A percentile compares a stretch with the other conserved stretches of the same genome.
Conservation (phyloP, 2,797 vertebrate species). For the Bradypodion pumilum region DNA sequence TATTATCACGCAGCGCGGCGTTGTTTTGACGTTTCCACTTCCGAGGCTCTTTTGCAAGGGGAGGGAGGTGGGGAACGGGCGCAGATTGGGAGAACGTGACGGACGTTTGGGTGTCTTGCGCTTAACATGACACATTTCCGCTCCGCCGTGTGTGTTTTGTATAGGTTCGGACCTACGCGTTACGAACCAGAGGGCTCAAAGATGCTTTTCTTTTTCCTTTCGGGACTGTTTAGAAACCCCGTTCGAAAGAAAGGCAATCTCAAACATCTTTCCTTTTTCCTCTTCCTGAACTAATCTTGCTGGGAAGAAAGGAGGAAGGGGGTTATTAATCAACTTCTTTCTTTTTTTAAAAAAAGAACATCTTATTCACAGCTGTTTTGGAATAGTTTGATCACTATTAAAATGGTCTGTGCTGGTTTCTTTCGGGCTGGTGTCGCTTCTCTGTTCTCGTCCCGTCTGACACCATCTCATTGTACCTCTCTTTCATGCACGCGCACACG, state of each 20-base stretch:
- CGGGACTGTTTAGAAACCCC: constrained; percentile 5
- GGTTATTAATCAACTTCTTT: constrained; percentile 15
- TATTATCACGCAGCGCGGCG: constrained; percentile 81
- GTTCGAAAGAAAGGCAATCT: constrained; percentile 65
- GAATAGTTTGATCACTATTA: background rate
- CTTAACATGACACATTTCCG: constrained; percentile 61
- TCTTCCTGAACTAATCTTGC: background rate
- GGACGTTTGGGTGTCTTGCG: background rate
- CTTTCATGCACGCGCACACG: background rate
- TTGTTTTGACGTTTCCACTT: constrained; percentile 69
- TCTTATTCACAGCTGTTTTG: background rate
- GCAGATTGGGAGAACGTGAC: too few relatives aligned
- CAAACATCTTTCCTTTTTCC: constrained; percentile 51
- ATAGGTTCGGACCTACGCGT: constrained; percentile 61
- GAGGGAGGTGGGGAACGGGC: constrained; percentile 27
- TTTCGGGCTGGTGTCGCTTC: background rate
- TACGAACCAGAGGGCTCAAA: constrained; percentile 51
- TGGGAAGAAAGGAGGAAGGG: constrained; percentile 32
- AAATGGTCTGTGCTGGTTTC: background rate
- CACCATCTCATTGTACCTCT: background rate
- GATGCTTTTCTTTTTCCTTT: constrained; percentile 63
- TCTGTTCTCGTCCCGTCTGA: too few relatives aligned
- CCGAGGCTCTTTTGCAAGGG: constrained; percentile 49
- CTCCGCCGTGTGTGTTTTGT: constrained; percentile 72
- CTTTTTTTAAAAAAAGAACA: background rate